Conservation (phyloP, 2,113 vertebrate species). For the Chloropsis cyanopogon region DNA sequence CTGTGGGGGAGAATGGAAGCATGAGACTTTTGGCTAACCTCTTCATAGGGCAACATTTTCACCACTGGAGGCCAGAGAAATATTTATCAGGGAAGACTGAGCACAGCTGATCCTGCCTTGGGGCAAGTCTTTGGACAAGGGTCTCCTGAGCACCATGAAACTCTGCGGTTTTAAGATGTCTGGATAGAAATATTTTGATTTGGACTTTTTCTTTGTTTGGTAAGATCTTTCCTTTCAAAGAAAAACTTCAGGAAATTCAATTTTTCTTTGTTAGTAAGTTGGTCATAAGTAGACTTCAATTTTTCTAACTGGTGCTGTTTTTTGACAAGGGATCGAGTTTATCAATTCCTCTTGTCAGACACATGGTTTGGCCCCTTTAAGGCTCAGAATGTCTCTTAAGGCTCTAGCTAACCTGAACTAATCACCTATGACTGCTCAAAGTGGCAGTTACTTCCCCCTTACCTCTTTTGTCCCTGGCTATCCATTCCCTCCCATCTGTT, state of each 20-base stretch:
- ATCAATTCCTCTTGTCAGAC: not conserved
- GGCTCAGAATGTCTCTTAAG: not conserved
- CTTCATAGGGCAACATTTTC: not conserved
- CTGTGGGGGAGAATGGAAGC: not conserved
- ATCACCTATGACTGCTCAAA: not conserved
- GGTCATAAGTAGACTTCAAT: not conserved
- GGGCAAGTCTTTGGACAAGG: not conserved
- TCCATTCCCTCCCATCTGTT: not conserved
- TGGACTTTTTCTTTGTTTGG: not conserved
- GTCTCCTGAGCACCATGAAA: rapidly evolving
- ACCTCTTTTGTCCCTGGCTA: not conserved
- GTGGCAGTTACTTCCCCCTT: not conserved
- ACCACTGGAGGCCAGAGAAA: not conserved
- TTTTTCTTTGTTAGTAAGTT: not conserved
- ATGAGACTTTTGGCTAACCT: not conserved
- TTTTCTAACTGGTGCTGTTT: not conserved
- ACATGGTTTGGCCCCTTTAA: not conserved
- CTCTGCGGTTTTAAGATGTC: not conserved
- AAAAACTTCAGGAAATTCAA: not conserved
- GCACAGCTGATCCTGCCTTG: not conserved
- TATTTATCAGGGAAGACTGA: not conserved
- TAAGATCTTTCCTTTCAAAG: not conserved
- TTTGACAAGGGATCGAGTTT: not conserved
- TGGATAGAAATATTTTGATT: not conserved
- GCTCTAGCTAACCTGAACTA: not conserved